Base-by-base conservation (phyloP, 1,140 invertebrate genomes). In the Mya arenaria region DNA sequence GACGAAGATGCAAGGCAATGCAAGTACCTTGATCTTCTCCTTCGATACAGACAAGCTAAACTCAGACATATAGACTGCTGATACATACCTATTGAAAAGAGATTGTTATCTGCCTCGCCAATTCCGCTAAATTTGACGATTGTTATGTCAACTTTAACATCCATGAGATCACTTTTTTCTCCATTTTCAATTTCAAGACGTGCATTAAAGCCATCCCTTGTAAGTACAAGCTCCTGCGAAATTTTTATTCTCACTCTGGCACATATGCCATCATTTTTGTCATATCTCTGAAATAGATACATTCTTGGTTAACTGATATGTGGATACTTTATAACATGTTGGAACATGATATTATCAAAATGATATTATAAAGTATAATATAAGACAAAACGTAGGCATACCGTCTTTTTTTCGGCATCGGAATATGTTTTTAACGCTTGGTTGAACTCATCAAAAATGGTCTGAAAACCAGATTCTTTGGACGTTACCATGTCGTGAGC, bases 231-330 rank as follows among this genome's bases (percentile, higher is more conserved):
- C 17, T 83, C 65, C 72, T 87, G 86, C 5, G 80, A 32, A 39
- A 87, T 87, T 19, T 75, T 39, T 34, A 87, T 73, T 66, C 85
- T 68, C n/a, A 87, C 85, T 56, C 85, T 86, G 44, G 86, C 86
- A 73, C 86, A 87, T 4, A 85, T 82, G 23, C 86, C 86, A 17
- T 87, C 73, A 48, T 86, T 75, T n/a, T 75, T 63, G n/a, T n/a
- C n/a, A n/a, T n/a, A n/a, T n/a, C n/a, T n/a, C n/a, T n/a, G n/a
- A n/a, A n/a, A n/a, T n/a, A n/a, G n/a, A n/a, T n/a, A n/a, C n/a
- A n/a, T n/a, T 32, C 25, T 37, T 5, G 28, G 17, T 8, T 34
- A 30, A 32, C 52, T 41, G 19, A 10, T 56, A 0, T 1, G 15
- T 28, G 36, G 1, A 66, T 6, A 15, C n/a, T 19, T 15, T 36